These are phyloP conservation scores for Heliconius charithonia DNA, from an alignment of 2,888 invertebrate genomes.

Conservation along the genomic window DNA sequence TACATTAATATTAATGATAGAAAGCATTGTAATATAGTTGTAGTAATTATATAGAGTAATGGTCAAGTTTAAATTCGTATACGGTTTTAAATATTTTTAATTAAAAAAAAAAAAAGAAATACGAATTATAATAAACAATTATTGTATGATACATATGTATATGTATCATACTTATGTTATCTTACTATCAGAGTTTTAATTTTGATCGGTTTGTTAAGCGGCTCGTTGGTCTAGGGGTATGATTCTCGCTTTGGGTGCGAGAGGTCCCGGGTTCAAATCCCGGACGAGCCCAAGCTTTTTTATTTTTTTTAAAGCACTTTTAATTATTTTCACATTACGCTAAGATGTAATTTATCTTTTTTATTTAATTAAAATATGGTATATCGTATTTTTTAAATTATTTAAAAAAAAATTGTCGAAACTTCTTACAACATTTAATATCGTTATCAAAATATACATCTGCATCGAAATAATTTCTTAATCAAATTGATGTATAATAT, in stretches of 20 bases:
- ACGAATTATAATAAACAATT: neutral
- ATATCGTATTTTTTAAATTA: neutral
- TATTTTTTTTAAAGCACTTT: neutral
- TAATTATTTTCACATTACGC: neutral
- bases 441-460: neutral
- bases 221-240: slow-evolving; percentile 74
- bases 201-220: slow-evolving; percentile 31
- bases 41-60: too few relatives aligned
- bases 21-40: too few relatives aligned
- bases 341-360: neutral
- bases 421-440: neutral
- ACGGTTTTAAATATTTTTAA: too few relatives aligned
- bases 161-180: neutral
- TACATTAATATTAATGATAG: too few relatives aligned
- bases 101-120: too few relatives aligned
- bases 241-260: slow-evolving; percentile 46
- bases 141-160: neutral
- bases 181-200: neutral
- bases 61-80: too few relatives aligned
- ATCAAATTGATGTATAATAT: too few relatives aligned
- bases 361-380: neutral
- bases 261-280: slow-evolving; percentile 79
- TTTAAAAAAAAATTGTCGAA: too few relatives aligned
- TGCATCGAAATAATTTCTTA: too few relatives aligned
- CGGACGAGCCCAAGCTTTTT: slow-evolving; percentile 65